Evolutionary conservation across 2,113 vertebrate species (phyloP), one percentile per base, ranked within the genome.

Genomic region (Halcyon malimbica): DNA sequence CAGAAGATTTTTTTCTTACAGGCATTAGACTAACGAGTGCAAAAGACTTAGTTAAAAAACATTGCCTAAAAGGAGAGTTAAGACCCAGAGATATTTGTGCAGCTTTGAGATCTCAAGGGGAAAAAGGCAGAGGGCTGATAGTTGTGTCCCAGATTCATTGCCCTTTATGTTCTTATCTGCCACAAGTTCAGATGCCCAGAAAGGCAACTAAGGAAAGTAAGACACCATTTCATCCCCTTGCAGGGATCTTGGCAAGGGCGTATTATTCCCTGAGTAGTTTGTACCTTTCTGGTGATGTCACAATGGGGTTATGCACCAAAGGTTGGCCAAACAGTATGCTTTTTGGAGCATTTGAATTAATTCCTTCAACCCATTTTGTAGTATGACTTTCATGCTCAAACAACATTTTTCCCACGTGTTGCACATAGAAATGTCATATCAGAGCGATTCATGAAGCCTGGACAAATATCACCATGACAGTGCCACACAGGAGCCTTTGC

Each of bases 241-340:
- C 31, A 87, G 33, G 21, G 35, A 44, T 59, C n/a, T 54, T 83
- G 26, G 69, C 39, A 57, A 60, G 29, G 44, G 2, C 33, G 25
- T 65, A 6, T 69, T 73, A 37, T 85, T 17, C 15, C 15, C 20
- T 26, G 33, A 42, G 35, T 19, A 29, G 4, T 48, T 78, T 18
- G 6, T 50, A 21, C 29, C 20, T 65, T 73, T 87, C 42, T 7
- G 8, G 18, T 0, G 13, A 12, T 46, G 15, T 64, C 8, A 3
- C 39, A 21, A 20, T 23, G 8, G 8, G 42, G 29, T 75, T 56
- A 42, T 13, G 46, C 29, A 24, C 9, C 1, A 5, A 57, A 62
- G 11, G 14, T 7, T 5, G 3, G 19, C 16, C 44, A 70, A 75
- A 54, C 3, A 0, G 5, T 70, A 20, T 4, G 5, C 1, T 42